Percentiles rank a stretch among this genome's conserved stretches.
phyloP scores from a whole-genome alignment of 2,888 invertebrate genomes.

The Epirrhoe alternata region DNA sequence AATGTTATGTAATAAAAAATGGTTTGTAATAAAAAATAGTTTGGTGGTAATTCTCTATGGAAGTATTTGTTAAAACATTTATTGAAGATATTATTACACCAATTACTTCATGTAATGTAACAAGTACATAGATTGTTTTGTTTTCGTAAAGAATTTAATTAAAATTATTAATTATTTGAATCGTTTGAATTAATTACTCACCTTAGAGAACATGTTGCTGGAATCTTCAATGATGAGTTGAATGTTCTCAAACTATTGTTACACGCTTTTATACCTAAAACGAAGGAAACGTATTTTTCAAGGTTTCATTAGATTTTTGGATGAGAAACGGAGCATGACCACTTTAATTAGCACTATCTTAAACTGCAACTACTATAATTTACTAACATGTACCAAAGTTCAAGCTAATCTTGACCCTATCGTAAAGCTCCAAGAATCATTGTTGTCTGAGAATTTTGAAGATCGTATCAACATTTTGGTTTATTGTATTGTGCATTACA shows the following conservation, averaged over 20 bases:
- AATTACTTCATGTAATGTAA: no score
- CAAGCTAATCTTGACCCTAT: conserved; percentile 39
- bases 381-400: conserved; percentile 41
- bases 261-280: conserved; percentile 66
- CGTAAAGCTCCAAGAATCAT: neutral
- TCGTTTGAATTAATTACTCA: conserved; percentile 44
- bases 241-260: conserved; percentile 63
- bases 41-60: no score
- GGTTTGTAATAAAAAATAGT: no score
- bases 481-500: conserved; percentile 43
- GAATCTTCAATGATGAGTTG: conserved; percentile 61
- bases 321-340: conserved; percentile 68
- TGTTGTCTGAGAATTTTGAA: conserved; percentile 8
- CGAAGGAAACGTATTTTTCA: conserved; percentile 65
- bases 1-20: no score
- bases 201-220: conserved; percentile 69
- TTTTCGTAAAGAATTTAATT: no score
- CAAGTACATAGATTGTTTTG: no score
- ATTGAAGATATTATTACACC: no score
- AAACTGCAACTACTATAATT: conserved; percentile 50
- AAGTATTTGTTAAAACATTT: no score
- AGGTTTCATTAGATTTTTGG: conserved; percentile 64
- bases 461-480: conserved; percentile 39
- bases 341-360: conserved; percentile 58
- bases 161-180: neutral